Percentiles rank a stretch among this genome's conserved stretches.
These are phyloP conservation scores for Coelopa pilipes DNA, from an alignment of 2,888 invertebrate genomes.

Conservation along the genomic window DNA sequence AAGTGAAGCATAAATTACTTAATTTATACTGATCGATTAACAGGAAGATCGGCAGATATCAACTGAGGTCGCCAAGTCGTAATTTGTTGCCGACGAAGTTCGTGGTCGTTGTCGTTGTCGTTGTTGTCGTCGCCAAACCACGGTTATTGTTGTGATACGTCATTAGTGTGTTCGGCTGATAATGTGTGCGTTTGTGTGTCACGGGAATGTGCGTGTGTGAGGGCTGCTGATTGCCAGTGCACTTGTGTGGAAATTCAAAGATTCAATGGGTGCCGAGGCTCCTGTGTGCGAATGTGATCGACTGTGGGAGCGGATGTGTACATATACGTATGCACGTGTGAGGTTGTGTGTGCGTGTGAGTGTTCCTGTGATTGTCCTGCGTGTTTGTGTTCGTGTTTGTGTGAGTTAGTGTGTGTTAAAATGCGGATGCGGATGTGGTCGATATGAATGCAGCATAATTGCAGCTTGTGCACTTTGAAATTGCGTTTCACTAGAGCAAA, in stretches of 20 bases:
- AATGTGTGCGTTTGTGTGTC: background rate
- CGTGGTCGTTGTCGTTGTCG: too few relatives aligned
- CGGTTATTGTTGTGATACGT: too few relatives aligned
- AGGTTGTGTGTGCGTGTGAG: background rate
- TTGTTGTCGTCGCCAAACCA: too few relatives aligned
- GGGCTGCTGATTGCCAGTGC: background rate
- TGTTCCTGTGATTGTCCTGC: background rate
- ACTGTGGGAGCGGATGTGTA: background rate
- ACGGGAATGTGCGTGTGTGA: background rate
- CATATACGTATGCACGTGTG: background rate
- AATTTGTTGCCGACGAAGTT: too few relatives aligned
- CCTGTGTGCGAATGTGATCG: background rate
- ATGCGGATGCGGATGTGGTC: slow-evolving; percentile 40
- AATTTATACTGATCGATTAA: slow-evolving; percentile 17
- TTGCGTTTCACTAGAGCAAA: background rate
- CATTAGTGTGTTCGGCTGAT: background rate
- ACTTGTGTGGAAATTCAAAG: slow-evolving; percentile 2
- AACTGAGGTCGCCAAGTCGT: too few relatives aligned
- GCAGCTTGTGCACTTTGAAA: slow-evolving; percentile 24
- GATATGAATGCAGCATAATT: slow-evolving; percentile 40
- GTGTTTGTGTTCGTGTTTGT: background rate
- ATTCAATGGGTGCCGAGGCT: background rate
- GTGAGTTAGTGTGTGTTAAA: slow-evolving; percentile 11
- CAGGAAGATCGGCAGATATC: background rate
- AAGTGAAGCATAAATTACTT: background rate